Conservation (phyloP, 2,797 vertebrate genomes). For the Carapus acus region DNA sequence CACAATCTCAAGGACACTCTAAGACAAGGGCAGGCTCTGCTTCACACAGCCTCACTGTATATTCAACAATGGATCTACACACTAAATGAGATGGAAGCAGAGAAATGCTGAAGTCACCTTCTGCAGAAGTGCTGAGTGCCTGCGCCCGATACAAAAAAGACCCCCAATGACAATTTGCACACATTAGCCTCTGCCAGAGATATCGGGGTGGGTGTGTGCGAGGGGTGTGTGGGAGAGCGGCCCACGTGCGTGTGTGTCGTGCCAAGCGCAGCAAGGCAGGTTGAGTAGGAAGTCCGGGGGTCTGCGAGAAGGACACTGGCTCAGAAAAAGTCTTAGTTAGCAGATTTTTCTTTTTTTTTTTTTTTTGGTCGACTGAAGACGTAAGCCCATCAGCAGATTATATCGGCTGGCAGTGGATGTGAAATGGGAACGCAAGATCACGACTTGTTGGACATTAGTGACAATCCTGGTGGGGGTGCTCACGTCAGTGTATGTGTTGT, state of each 20-base stretch:
- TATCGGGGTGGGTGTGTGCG: constrained; percentile 64
- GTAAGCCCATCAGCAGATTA: constrained; percentile 72
- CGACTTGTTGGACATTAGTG: constrained; percentile 39
- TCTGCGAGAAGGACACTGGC: constrained; percentile 66
- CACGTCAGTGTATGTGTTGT: constrained; percentile 23
- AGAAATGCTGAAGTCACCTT: constrained; percentile 72
- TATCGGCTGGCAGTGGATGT: constrained; percentile 64
- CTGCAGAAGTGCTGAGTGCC: constrained; percentile 70
- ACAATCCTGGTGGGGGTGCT: constrained; percentile 27
- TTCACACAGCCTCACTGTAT: constrained; percentile 65
- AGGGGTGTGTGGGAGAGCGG: no score
- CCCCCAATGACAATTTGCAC: constrained; percentile 77
- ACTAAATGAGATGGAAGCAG: constrained; percentile 72
- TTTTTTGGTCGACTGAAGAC: no score
- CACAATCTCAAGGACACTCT: constrained; percentile 68
- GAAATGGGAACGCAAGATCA: constrained; percentile 47
- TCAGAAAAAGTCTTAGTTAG: constrained; percentile 62
- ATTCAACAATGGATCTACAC: constrained; percentile 73
- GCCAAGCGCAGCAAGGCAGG: constrained; percentile 58
- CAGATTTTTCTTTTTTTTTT: no score
- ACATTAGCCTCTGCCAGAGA: constrained; percentile 71
- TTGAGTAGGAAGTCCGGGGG: no score
- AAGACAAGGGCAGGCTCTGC: constrained; percentile 65
- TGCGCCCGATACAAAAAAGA: constrained; percentile 70
- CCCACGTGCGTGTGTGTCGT: constrained; percentile 53